Evolutionary conservation across 2,888 invertebrate species (phyloP).

Genomic region (Dorcus parallelipipedus): DNA sequence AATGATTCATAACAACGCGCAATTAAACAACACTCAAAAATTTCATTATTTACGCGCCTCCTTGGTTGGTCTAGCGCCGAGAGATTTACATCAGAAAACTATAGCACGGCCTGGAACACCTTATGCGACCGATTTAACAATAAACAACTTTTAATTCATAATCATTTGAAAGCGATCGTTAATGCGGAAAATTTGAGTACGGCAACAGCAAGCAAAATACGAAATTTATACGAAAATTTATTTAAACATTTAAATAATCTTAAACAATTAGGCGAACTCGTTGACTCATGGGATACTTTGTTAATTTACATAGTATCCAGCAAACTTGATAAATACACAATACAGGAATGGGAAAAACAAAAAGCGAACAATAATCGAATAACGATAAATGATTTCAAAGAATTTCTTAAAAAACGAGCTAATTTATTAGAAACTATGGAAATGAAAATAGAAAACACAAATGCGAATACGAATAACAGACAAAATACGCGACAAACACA

Average conservation of each 20-base stretch:
- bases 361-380: conserved; percentile 2
- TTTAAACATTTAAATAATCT: conserved; percentile 11
- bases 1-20: too few relatives aligned
- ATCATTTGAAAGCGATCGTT: conserved; percentile 21
- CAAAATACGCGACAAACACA: too few relatives aligned
- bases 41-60: too few relatives aligned
- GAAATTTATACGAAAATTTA: conserved; percentile 6
- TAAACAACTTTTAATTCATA: conserved; percentile 18
- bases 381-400: conserved; percentile 2
- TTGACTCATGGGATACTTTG: conserved; percentile 11
- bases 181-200: neutral
- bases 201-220: neutral
- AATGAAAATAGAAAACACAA: neutral
- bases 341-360: conserved; percentile 7
- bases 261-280: neutral
- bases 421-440: conserved; percentile 12
- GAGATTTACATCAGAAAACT: conserved; percentile 18
- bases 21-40: too few relatives aligned
- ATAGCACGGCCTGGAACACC: conserved; percentile 21
- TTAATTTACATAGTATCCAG: conserved; percentile 7
- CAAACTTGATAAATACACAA: conserved; percentile 7
- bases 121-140: conserved; percentile 21
- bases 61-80: neutral
- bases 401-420: conserved; percentile 7
- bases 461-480: too few relatives aligned